Conservation (phyloP, 1,140 invertebrate species). For the Rhyacophila brunnea region DNA sequence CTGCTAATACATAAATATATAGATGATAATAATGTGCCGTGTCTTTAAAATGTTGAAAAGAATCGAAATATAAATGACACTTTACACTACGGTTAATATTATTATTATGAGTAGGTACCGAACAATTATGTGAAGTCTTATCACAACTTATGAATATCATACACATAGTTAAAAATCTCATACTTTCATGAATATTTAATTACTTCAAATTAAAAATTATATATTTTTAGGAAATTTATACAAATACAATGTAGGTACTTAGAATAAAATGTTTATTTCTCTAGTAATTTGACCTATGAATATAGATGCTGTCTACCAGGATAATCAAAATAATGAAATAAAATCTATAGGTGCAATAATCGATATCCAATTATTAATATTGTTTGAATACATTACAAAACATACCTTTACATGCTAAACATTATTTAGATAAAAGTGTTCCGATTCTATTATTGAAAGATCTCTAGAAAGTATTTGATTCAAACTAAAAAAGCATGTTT, state of each 20-base stretch:
- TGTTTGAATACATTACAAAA: too few relatives aligned
- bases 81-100: neutral
- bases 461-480: too few relatives aligned
- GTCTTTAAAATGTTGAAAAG: slow-evolving; percentile 7
- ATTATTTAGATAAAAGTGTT: too few relatives aligned
- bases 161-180: neutral
- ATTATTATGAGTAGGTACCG: neutral
- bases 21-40: neutral
- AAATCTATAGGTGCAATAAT: neutral
- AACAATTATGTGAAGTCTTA: too few relatives aligned
- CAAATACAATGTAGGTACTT: neutral
- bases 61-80: slow-evolving; percentile 1
- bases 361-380: neutral
- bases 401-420: too few relatives aligned
- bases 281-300: too few relatives aligned
- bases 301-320: too few relatives aligned
- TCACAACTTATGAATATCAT: neutral
- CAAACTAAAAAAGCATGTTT: too few relatives aligned
- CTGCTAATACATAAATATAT: slow-evolving; percentile 1
- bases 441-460: too few relatives aligned
- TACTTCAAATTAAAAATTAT: neutral
- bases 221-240: neutral
- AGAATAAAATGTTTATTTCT: neutral
- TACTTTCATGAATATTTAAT: slow-evolving; percentile 2
- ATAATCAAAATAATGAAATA: neutral